Conservation (phyloP, 2,888 invertebrate genomes). For the Cheilosia variabilis region DNA sequence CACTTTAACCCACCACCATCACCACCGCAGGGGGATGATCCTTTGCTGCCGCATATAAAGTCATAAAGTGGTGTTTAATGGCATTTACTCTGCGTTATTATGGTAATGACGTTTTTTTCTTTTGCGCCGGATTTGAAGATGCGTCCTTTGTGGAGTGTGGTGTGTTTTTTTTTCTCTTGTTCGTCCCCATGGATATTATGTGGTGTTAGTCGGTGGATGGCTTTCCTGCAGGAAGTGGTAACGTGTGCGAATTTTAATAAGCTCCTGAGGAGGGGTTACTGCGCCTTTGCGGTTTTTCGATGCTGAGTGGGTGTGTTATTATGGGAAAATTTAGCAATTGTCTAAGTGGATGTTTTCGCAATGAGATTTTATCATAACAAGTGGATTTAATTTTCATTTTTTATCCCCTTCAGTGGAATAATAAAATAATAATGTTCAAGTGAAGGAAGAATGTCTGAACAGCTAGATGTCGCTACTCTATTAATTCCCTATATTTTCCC, state of each 20-base stretch:
- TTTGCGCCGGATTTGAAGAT: slow-evolving; percentile 59
- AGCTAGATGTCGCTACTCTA: no score
- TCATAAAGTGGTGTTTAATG: slow-evolving; percentile 83
- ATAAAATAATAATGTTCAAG: slow-evolving; percentile 63
- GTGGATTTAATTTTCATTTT: slow-evolving; percentile 73
- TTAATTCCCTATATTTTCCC: no score
- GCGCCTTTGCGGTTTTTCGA: slow-evolving; percentile 51
- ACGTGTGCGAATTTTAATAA: slow-evolving; percentile 75
- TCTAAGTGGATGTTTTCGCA: slow-evolving; percentile 74
- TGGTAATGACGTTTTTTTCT: slow-evolving; percentile 80
- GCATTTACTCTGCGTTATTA: slow-evolving; percentile 83
- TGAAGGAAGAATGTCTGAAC: no score
- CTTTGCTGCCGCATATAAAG: slow-evolving; percentile 78
- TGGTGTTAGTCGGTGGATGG: slow-evolving; percentile 61
- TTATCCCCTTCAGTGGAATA: slow-evolving; percentile 53
- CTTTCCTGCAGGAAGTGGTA: slow-evolving; percentile 68
- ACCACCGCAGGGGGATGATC: slow-evolving; percentile 63
- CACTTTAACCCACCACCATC: slow-evolving; percentile 14
- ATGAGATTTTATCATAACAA: slow-evolving; percentile 75
- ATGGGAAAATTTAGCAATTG: slow-evolving; percentile 75
- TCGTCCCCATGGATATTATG: slow-evolving; percentile 61
- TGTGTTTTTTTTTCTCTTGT: slow-evolving; percentile 36
- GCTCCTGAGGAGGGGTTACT: slow-evolving; percentile 53
- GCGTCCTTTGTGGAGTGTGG: slow-evolving; percentile 62
- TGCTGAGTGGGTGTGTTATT: slow-evolving; percentile 55